These are phyloP conservation scores for Mythimna loreyi DNA, from an alignment of 2,888 invertebrate species.

Conservation along the genomic window DNA sequence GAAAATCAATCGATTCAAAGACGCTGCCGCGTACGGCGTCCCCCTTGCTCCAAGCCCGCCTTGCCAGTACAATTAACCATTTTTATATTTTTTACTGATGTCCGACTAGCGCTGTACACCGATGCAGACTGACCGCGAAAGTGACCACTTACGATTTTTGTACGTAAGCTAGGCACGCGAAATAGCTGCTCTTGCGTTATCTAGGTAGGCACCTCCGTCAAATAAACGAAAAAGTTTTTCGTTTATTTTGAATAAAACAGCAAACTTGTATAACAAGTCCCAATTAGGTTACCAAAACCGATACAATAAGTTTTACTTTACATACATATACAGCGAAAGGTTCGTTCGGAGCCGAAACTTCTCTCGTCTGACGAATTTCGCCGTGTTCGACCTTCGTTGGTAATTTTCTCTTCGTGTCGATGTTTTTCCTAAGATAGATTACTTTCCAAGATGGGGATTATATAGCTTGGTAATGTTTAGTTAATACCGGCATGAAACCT, in stretches of 20 bases:
- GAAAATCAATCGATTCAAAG: no score
- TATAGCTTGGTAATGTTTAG: constrained; percentile 50
- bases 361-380: constrained; percentile 45
- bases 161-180: no score
- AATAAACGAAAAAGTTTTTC: constrained; percentile 22
- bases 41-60: no score
- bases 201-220: constrained; percentile 8
- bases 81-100: no score
- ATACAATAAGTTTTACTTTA: constrained; percentile 46
- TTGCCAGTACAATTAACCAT: no score
- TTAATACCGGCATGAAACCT: constrained; percentile 40
- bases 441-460: constrained; percentile 59
- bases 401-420: constrained; percentile 62
- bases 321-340: constrained; percentile 36
- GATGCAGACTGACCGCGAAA: no score
- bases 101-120: no score
- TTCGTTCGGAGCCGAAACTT: constrained; percentile 53
- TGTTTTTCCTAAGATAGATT: constrained; percentile 65
- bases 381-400: constrained; percentile 56
- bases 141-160: no score
- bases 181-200: no score
- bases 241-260: constrained; percentile 29
- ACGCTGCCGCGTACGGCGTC: no score
- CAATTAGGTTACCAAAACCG: constrained; percentile 47
- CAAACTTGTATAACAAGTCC: constrained; percentile 25